Conservation (phyloP, 2,888 invertebrate genomes). For the Caenorhabditis virilis region DNA sequence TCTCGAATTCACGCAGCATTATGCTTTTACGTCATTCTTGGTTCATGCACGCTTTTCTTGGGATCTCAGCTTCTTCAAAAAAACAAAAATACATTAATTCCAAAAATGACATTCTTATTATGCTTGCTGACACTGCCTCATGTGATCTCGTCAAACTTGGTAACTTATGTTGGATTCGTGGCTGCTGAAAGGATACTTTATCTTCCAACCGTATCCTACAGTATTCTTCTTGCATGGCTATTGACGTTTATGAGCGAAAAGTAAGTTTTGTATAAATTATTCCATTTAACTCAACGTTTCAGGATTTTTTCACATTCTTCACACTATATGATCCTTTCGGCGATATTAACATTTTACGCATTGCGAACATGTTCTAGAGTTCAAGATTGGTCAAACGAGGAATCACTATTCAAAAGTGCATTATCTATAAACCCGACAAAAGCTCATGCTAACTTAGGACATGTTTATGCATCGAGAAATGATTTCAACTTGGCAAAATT, state of each 20-base stretch:
- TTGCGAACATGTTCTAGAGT: constrained; percentile 35
- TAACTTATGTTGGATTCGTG: constrained; percentile 97
- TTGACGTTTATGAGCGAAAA: not conserved
- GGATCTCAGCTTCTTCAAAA: not conserved
- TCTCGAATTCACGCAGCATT: constrained; percentile 77
- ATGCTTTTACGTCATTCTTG: constrained; percentile 76
- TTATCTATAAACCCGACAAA: constrained; percentile 93
- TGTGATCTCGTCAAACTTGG: constrained; percentile 79
- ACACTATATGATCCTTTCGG: not conserved
- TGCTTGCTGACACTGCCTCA: constrained; percentile 12
- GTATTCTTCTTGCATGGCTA: constrained; percentile 78
- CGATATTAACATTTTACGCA: constrained; percentile 21
- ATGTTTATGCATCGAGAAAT: constrained; percentile 88
- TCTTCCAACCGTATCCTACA: constrained; percentile 92
- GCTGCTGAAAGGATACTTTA: constrained; percentile 94
- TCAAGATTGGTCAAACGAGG: constrained; percentile 49
- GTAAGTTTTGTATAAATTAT: too few relatives aligned
- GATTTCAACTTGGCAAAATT: constrained; percentile 85
- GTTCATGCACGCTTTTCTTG: not conserved
- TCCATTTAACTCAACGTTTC: too few relatives aligned
- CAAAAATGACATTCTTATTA: constrained; percentile 9
- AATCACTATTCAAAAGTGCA: constrained; percentile 82
- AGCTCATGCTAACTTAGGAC: constrained; percentile 86
- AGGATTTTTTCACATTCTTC: too few relatives aligned
- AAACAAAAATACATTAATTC: not conserved